Percentiles rank a stretch among this genome's conserved stretches.
Evolutionary conservation across 35 echinoderm and acorn worm genomes (phyloP).

Genomic region (Lytechinus pictus): DNA sequence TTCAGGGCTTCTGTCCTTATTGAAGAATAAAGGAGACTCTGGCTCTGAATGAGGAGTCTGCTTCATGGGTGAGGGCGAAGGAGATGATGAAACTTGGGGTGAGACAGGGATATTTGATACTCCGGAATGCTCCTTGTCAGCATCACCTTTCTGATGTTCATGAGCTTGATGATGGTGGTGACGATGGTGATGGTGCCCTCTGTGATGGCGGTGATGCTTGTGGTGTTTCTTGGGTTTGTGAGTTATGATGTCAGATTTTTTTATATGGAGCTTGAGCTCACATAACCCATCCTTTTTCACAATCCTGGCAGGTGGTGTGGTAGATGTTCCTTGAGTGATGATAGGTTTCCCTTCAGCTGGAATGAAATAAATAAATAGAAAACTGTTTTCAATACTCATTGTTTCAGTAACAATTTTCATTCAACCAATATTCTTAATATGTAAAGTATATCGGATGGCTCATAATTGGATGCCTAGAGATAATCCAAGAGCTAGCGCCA

Average conservation of each 20-base stretch:
- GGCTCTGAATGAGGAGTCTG: neutral
- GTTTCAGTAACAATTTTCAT: no score
- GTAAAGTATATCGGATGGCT: no score
- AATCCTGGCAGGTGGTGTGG: constrained; percentile 69
- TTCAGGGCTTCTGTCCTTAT: constrained; percentile 23
- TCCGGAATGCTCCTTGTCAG: neutral
- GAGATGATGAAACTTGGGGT: neutral
- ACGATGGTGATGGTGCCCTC: constrained; percentile 66
- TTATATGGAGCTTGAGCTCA: constrained; percentile 86
- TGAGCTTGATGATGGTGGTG: constrained; percentile 52
- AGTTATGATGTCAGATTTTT: constrained; percentile 72
- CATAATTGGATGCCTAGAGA: no score
- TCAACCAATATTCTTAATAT: no score
- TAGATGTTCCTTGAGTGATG: constrained; percentile 24
- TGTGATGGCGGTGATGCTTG: constrained; percentile 82
- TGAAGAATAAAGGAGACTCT: constrained; percentile 12
- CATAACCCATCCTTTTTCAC: constrained; percentile 93
- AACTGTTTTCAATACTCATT: no score
- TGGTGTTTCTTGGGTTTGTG: constrained; percentile 89
- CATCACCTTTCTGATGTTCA: constrained; percentile 38
- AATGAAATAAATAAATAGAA: neutral
- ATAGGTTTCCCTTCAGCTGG: constrained; percentile 52
- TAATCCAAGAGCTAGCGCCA: no score
- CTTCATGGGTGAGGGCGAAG: constrained; percentile 24
- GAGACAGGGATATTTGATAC: neutral